Percentiles rank a stretch among this genome's conserved stretches.
Evolutionary conservation across 2,797 vertebrate species (phyloP).

Genomic region (Anabacerthia variegaticeps): DNA sequence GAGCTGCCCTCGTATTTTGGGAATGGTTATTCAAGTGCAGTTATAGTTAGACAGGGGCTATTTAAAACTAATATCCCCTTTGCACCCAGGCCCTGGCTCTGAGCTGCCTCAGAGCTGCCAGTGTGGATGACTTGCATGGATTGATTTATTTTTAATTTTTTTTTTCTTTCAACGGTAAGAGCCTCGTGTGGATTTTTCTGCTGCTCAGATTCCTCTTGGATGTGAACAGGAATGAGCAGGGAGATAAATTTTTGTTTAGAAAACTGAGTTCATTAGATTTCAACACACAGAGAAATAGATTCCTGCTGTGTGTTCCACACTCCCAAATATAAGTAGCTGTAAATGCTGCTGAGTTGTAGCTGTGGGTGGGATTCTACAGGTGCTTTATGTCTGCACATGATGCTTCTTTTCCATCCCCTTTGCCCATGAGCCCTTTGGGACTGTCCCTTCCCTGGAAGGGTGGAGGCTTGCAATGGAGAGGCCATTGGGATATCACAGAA

Average conservation of each 20-base stretch:
- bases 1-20: slow-evolving; percentile 50
- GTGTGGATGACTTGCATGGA: not conserved
- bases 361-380: not conserved
- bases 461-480: not conserved
- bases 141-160: not conserved
- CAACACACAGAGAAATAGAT: not conserved
- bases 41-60: slow-evolving; percentile 47
- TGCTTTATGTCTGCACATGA: not conserved
- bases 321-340: not conserved
- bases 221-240: not conserved
- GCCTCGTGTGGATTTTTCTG: not conserved
- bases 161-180: not conserved
- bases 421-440: not conserved
- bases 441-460: not conserved
- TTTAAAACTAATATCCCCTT: slow-evolving; percentile 20
- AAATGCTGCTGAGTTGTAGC: not conserved
- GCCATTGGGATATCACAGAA: not conserved
- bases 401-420: not conserved
- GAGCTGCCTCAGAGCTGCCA: slow-evolving; percentile 1
- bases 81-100: not conserved
- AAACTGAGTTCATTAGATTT: not conserved
- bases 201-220: not conserved
- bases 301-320: not conserved
- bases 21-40: slow-evolving; percentile 28
- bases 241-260: not conserved